Evolutionary conservation across 1,140 invertebrate genomes (phyloP).

Genomic region (Episyrphus balteatus): DNA sequence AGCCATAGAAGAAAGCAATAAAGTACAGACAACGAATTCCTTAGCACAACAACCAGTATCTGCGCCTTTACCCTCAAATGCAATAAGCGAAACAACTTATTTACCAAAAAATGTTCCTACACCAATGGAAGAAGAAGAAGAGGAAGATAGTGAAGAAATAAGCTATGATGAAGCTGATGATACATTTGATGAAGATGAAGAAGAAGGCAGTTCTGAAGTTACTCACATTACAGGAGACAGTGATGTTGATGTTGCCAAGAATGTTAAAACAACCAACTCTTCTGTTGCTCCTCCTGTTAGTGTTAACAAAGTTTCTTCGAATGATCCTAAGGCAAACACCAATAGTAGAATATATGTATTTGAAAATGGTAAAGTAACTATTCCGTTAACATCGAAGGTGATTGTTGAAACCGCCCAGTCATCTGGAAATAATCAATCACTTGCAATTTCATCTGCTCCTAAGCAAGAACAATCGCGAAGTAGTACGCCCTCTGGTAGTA

Average conservation of each 20-base stretch:
- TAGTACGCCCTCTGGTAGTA: constrained; percentile 2
- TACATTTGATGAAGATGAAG: too few relatives aligned
- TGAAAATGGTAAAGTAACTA: background rate
- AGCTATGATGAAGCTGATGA: too few relatives aligned
- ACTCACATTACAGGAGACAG: too few relatives aligned
- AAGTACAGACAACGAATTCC: background rate
- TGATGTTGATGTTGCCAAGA: too few relatives aligned
- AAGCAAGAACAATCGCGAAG: constrained; percentile 1
- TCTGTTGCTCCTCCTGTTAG: too few relatives aligned
- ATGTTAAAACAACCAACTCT: too few relatives aligned
- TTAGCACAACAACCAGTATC: background rate
- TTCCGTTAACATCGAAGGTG: background rate
- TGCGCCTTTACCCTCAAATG: background rate
- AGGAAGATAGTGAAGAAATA: background rate
- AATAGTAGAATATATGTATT: background rate
- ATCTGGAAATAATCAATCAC: too few relatives aligned
- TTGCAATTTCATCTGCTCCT: background rate
- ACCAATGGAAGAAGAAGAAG: background rate
- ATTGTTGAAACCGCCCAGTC: too few relatives aligned
- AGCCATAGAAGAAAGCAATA: constrained; percentile 1
- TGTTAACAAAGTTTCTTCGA: background rate
- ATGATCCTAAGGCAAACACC: background rate
- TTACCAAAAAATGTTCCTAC: constrained; percentile 1
- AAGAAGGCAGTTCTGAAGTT: too few relatives aligned
- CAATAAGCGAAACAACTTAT: background rate